Conservation (phyloP, 2,113 vertebrate species). For the Tragelaphus buxtoni region DNA sequence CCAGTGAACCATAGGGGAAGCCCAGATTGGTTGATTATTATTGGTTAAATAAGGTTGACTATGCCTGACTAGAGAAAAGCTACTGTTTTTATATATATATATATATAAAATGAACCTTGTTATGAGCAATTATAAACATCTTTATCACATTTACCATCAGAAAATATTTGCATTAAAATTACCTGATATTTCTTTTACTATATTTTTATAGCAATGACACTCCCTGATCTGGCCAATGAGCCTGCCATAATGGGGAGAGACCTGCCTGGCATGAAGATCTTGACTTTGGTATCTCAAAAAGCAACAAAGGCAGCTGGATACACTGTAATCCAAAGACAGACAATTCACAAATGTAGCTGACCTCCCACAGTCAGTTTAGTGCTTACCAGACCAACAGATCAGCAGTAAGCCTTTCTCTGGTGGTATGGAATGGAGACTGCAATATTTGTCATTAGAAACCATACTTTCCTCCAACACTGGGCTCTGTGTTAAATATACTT, state of each 20-base stretch:
- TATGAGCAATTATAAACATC: neutral
- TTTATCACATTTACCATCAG: neutral
- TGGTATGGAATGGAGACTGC: neutral
- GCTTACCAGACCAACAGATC: neutral
- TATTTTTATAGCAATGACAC: neutral
- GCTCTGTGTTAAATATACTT: no score
- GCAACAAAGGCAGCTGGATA: neutral
- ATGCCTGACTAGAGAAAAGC: no score
- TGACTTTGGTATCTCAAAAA: neutral
- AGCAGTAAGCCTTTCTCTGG: neutral
- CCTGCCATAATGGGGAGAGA: neutral
- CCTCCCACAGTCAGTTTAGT: neutral
- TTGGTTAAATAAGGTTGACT: no score
- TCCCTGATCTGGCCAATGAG: neutral
- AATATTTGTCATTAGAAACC: neutral
- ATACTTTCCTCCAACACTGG: neutral
- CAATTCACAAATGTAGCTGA: neutral
- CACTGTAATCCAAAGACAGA: neutral
- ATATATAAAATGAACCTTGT: no score
- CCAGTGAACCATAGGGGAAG: no score
- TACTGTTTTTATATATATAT: no score
- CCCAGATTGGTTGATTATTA: no score
- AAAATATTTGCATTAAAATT: neutral
- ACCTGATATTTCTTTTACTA: neutral
- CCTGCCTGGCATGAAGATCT: neutral